These are phyloP conservation scores for Microtus montanus DNA, from an alignment of 2,113 vertebrate genomes.

Conservation along the genomic window DNA sequence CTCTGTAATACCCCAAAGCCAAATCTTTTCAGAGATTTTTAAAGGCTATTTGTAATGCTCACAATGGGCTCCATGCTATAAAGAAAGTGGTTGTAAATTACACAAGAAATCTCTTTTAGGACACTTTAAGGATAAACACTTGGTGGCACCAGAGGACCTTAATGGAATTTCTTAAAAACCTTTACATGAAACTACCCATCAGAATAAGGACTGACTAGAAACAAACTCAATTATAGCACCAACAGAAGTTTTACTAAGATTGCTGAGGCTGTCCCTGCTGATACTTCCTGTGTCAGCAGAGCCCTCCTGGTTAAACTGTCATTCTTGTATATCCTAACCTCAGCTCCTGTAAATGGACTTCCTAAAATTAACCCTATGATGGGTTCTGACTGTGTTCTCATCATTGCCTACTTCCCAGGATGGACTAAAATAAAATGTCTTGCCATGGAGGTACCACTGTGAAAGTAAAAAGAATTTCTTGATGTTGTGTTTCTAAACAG, in stretches of 20 bases:
- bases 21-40: neutral
- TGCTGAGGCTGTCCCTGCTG: neutral
- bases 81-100: conserved; percentile 24
- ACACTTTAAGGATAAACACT: conserved; percentile 53
- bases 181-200: neutral
- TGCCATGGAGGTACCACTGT: neutral
- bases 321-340: neutral
- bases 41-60: conserved; percentile 2
- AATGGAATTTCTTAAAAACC: conserved; percentile 29
- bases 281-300: neutral
- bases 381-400: conserved; percentile 38
- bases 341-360: neutral
- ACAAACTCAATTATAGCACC: neutral
- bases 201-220: conserved; percentile 6
- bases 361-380: neutral
- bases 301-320: conserved; percentile 21
- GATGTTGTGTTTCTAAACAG: neutral
- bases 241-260: conserved; percentile 9
- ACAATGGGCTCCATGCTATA: neutral
- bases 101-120: conserved; percentile 2
- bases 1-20: neutral
- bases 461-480: neutral
- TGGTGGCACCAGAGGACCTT: conserved; percentile 70
- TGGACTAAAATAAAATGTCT: neutral
- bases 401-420: neutral